Base-by-base conservation (phyloP, 2,888 invertebrate genomes). In the Ennomos erosarius region DNA sequence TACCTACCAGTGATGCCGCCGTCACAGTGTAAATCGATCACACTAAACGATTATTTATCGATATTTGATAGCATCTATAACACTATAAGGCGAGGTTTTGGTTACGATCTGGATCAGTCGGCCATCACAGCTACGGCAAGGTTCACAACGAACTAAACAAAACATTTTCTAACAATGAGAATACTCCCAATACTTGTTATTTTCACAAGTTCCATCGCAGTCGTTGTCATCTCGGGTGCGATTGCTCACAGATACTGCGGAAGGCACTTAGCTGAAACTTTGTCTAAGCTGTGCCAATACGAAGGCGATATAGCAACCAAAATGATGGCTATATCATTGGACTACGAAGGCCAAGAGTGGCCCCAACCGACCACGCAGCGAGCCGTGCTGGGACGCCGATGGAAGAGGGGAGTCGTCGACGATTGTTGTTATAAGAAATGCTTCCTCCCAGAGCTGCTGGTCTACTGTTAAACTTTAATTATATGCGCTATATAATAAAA, bases 381-480 rank as follows among this genome's bases (percentile, higher is more conserved):
- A 40, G 34, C 39, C 34, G 35, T 50, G 49, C 35, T 10, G 1
- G 50, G 55, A 0, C 10, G 37, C 8, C 46, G 34, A 1, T 40
- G 49, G 2, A 50, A 40, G 40, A 33, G 49, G 8, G 51, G 51
- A 8, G 43, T 52, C 3, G 52, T 52, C 12, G 52, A 52, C 11
- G 52, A 52, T 11, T 35, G 54, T 37, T 48, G 48, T n/a, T 36
- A 37, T 10, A 38, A 39, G 35, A 8, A 34, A 8, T 48, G 44
- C 10, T 37, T 43, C 9, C 10, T 45, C 0, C 10, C 34, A 13
- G 43, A 42, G 8, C 40, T 36, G 1, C 39, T 52, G 44, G 11
- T 10, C 6, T 52, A 52, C 8, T 52, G 52, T 37, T 51, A 51
- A 11, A n/a, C 16, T 3, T 16, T 16, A 16, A 16, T 16, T 16